Evolutionary conservation across 2,888 invertebrate genomes (phyloP), one percentile per base, ranked within the genome.

Genomic region (Drosophila hawaiiensis): DNA sequence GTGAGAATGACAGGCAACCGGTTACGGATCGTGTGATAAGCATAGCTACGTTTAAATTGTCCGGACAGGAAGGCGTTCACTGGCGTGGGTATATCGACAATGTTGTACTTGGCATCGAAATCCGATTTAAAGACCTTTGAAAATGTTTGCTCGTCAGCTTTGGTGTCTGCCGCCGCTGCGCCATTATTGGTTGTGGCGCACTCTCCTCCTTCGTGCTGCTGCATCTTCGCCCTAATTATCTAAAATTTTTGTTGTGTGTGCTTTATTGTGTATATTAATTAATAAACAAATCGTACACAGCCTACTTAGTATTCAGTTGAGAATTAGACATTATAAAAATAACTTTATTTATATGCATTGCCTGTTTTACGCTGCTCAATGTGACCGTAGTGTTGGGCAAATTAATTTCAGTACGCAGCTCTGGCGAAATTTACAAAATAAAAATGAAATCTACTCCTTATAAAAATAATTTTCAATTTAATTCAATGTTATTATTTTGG

Each of bases 1-100:
- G 98, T 98, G 63, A 99, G 91, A 85, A 99, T 98, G 0, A 98
- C 94, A 1, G 99, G 99, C 80, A 98, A 93, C 69, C 98, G 95
- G 84, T 97, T 97, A 83, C 96, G 97, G 28, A 99, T 94, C 0
- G 98, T 97, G 77, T 94, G 94, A 92, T 97, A 98, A 0, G 98
- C 99, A 93, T 96, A 97, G 92, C 97, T 97, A 94, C 74, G 89
- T 74, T 92, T 93, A 85, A 95, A 96, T 60, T 95, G 95, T 1
- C 95, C 96, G 54, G 95, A 95, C 58, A 96, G 92, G 19, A 94
- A 93, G 1, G 94, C 89, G 88, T 95, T 95, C 19, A 94, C 92
- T 0, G 96, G 96, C 0, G 96, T 95, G 1, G 83, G 78, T 3
- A 93, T 92, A 76, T 95, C 94, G 49, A 95, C 79, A 55, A 95